These are phyloP conservation scores for Matsumyia berberina DNA, from an alignment of 2,888 invertebrate genomes.

Conservation along the genomic window DNA sequence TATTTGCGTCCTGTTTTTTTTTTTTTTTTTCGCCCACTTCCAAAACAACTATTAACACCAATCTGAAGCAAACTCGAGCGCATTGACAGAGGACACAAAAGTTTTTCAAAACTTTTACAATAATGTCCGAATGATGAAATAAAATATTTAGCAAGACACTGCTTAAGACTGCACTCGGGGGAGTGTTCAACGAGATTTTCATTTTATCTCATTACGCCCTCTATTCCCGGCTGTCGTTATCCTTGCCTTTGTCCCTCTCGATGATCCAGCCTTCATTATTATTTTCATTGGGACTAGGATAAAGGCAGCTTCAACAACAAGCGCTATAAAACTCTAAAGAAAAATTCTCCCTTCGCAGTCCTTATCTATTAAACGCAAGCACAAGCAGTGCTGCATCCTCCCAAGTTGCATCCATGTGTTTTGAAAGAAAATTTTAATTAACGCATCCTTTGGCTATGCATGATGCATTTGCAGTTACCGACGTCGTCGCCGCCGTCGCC, in stretches of 20 bases:
- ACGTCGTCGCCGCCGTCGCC: too few species aligned
- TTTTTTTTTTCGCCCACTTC: neutral
- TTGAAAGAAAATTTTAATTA: constrained; percentile 59
- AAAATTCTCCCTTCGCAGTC: constrained; percentile 16
- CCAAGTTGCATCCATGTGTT: constrained; percentile 29
- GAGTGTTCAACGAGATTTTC: constrained; percentile 53
- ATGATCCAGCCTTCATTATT: constrained; percentile 51
- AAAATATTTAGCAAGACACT: constrained; percentile 44
- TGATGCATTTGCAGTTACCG: constrained; percentile 39
- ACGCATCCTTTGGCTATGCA: constrained; percentile 57
- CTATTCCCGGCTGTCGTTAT: constrained; percentile 28
- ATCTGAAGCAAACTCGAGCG: constrained; percentile 36
- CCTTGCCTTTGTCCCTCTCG: constrained; percentile 36
- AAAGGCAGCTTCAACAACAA: constrained; percentile 31
- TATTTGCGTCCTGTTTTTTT: neutral
- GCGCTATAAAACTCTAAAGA: constrained; percentile 28
- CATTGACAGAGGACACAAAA: constrained; percentile 37
- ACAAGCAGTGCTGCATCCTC: constrained; percentile 27
- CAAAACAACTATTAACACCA: constrained; percentile 18
- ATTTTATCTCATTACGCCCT: constrained; percentile 61
- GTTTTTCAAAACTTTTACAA: constrained; percentile 63
- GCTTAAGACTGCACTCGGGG: constrained; percentile 28
- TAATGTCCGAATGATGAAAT: constrained; percentile 58
- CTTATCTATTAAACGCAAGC: constrained; percentile 20
- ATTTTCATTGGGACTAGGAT: constrained; percentile 45